Conservation (phyloP, 1,140 invertebrate species). For the Choristoneura fumiferana region DNA sequence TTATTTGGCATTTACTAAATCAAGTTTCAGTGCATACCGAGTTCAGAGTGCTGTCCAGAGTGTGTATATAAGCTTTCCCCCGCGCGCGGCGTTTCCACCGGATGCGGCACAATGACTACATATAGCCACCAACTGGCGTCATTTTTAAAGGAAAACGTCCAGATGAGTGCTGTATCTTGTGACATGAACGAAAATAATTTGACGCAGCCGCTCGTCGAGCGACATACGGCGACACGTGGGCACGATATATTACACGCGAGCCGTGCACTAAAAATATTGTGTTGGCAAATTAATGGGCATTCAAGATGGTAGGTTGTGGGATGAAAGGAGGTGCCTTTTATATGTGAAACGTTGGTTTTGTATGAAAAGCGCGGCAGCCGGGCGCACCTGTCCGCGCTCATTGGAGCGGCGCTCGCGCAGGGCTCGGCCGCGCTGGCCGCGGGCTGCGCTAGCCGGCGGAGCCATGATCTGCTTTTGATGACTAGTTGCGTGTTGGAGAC, state of each 20-base stretch:
- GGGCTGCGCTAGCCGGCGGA: slow-evolving; percentile 28
- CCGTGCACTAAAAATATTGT: slow-evolving; percentile 78
- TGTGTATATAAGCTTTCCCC: slow-evolving; percentile 14
- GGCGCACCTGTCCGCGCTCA: slow-evolving; percentile 68
- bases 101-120: slow-evolving; percentile 54
- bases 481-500: too few species aligned
- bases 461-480: too few species aligned
- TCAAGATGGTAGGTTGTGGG: slow-evolving; percentile 72
- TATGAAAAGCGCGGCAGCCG: slow-evolving; percentile 75
- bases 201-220: slow-evolving; percentile 71
- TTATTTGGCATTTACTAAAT: too few species aligned
- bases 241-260: slow-evolving; percentile 77
- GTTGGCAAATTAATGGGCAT: slow-evolving; percentile 79
- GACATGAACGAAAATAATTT: slow-evolving; percentile 78
- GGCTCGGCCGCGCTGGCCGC: slow-evolving; percentile 17
- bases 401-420: slow-evolving; percentile 38
- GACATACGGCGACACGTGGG: slow-evolving; percentile 76
- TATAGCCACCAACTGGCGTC: slow-evolving; percentile 65
- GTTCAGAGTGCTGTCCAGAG: neutral
- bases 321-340: slow-evolving; percentile 78
- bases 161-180: slow-evolving; percentile 76
- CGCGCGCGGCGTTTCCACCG: slow-evolving; percentile 43
- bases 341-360: slow-evolving; percentile 77
- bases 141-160: slow-evolving; percentile 76
- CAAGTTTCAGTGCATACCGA: too few species aligned